Base-by-base conservation (phyloP, 2,888 invertebrate genomes). In the Ferrisia virgata region DNA sequence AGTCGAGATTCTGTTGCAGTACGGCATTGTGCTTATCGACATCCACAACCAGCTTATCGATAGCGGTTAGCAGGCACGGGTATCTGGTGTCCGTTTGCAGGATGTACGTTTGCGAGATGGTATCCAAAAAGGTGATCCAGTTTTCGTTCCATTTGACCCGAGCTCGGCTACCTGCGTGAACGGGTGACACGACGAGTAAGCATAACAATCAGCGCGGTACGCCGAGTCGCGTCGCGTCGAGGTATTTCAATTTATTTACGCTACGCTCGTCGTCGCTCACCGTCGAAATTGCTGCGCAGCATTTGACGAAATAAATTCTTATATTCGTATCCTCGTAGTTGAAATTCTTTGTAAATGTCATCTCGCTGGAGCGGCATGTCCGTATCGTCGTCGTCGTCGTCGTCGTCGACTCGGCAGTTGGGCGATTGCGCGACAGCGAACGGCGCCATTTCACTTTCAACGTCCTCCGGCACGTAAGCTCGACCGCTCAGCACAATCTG, bases 71-170 rank as follows among this genome's bases (percentile, higher is more conserved):
- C 15, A 84, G 15, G 15, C 53, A 78, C 6, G 78, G 78, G 11
- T 39, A 40, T 31, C 84, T 40, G 31, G 76, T 43, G 15, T 83
- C 83, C 22, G 28, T 79, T 47, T 78, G 78, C 6, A 84, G 28
- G 36, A 84, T 78, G n/a, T 40, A 11, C 39, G 31, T 33, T 36
- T 84, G 84, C 33, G 78, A 31, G 8, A 84, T 53, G 8, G 33
- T 78, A 53, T 84, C 84, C 36, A 84, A 39, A 78, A 84, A 84
- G 6, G 84, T 79, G 18, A 78, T 43, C 84, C 84, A 84, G 22
- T 84, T 84, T 9, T 78, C 58, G 58, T 84, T 84, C 76, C 84
- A 78, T 22, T 78, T 76, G 4, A 78, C 84, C 3, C 22, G 25
- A 15, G 76, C 58, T 79, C 43, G 40, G 22, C 47, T 84, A 40